Conservation (phyloP, 2,797 vertebrate genomes). For the Anisognathus igniventris region DNA sequence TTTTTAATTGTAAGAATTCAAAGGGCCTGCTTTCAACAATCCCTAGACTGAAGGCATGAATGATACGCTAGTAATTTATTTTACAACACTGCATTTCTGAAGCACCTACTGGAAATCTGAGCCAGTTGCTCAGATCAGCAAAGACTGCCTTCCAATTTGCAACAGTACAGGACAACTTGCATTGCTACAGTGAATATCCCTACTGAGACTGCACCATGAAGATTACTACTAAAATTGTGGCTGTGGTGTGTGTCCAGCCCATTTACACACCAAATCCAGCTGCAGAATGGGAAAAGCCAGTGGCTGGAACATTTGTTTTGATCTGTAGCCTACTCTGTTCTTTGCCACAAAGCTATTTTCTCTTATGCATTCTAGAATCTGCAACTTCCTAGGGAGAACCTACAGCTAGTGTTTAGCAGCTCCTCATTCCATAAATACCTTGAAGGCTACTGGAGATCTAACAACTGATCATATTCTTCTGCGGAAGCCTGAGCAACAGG, state of each 20-base stretch:
- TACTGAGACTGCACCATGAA: background rate
- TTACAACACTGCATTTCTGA: background rate
- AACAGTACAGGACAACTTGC: background rate
- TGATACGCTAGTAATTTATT: background rate
- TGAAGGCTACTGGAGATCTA: background rate
- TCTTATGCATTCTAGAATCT: background rate
- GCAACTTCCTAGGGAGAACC: background rate
- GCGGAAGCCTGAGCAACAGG: background rate
- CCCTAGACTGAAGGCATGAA: background rate
- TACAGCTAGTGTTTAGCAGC: background rate
- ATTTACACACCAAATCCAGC: background rate
- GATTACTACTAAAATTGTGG: background rate
- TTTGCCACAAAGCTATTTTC: background rate
- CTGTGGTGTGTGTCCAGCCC: background rate
- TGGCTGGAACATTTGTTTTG: background rate
- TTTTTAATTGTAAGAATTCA: background rate
- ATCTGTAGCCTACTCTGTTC: background rate
- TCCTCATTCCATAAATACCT: background rate
- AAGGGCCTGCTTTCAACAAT: background rate
- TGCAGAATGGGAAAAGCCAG: background rate
- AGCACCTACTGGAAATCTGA: background rate
- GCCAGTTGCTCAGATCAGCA: conserved; percentile 1
- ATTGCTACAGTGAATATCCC: background rate
- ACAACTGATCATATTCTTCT: background rate
- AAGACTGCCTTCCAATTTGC: background rate